Evolutionary conservation across 2,797 vertebrate genomes (phyloP).

Genomic region (Lagocephalus sceleratus): DNA sequence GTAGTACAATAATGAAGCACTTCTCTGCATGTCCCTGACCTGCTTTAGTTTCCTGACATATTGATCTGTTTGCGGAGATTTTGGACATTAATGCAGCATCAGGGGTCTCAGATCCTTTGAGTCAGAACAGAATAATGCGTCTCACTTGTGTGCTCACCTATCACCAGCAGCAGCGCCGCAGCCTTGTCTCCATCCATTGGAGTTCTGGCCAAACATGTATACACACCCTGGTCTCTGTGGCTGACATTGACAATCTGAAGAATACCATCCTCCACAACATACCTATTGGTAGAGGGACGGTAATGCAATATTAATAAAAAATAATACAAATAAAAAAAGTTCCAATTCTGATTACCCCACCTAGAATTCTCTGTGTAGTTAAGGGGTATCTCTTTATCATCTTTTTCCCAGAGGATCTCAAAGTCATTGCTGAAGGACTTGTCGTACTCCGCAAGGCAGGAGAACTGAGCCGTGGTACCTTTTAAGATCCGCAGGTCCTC

Average conservation of each 20-base stretch:
- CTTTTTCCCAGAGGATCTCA: slow-evolving; percentile 88
- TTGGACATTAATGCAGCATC: slow-evolving; percentile 12
- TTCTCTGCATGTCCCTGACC: slow-evolving; percentile 18
- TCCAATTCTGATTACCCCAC: slow-evolving; percentile 61
- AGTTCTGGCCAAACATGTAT: slow-evolving; percentile 83
- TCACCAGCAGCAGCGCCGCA: slow-evolving; percentile 75
- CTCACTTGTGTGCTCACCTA: slow-evolving; percentile 78
- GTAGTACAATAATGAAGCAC: slow-evolving; percentile 18
- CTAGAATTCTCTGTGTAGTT: slow-evolving; percentile 82
- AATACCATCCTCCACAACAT: slow-evolving; percentile 79
- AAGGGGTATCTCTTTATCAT: slow-evolving; percentile 73
- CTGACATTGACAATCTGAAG: slow-evolving; percentile 86
- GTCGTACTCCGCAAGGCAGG: slow-evolving; percentile 85
- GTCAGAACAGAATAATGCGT: not conserved
- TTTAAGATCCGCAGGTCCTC: slow-evolving; percentile 79
- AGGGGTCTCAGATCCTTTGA: slow-evolving; percentile 15
- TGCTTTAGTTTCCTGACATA: slow-evolving; percentile 32
- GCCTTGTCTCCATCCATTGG: slow-evolving; percentile 78
- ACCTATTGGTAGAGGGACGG: slow-evolving; percentile 67
- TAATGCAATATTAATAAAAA: slow-evolving; percentile 5
- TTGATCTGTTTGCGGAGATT: slow-evolving; percentile 28
- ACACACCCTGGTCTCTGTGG: slow-evolving; percentile 83
- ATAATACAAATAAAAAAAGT: slow-evolving; percentile 14
- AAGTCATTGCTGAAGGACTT: slow-evolving; percentile 82
- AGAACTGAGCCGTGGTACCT: slow-evolving; percentile 80